Evolutionary conservation across 2,113 vertebrate species (phyloP).

Genomic region (Gavia stellata): DNA sequence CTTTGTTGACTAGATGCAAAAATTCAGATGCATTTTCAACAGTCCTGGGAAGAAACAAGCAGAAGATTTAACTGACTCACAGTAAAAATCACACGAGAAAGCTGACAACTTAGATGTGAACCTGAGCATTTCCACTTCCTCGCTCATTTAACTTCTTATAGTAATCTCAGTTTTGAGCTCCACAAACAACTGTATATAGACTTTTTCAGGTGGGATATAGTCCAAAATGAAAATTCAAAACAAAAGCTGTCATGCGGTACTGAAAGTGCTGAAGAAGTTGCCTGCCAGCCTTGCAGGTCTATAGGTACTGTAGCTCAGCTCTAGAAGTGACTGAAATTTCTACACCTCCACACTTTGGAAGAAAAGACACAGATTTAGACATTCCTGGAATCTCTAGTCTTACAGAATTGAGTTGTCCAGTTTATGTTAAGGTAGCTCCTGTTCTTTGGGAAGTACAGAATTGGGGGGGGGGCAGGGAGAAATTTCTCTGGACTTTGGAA

Average conservation of each 20-base stretch:
- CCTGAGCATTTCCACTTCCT: neutral
- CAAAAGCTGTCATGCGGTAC: neutral
- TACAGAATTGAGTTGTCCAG: neutral
- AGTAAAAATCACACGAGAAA: neutral
- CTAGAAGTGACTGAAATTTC: neutral
- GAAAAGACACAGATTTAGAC: neutral
- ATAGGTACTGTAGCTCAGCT: neutral
- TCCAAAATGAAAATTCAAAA: neutral
- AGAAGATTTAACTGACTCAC: neutral
- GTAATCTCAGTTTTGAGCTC: neutral
- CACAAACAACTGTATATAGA: neutral
- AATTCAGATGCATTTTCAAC: slow-evolving; percentile 70
- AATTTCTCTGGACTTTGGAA: neutral
- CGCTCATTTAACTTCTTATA: neutral
- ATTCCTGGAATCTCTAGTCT: neutral
- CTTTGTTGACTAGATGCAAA: slow-evolving; percentile 67
- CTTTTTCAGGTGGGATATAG: neutral
- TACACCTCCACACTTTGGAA: neutral
- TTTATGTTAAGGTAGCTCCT: neutral
- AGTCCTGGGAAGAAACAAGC: slow-evolving; percentile 54
- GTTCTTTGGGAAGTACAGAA: neutral
- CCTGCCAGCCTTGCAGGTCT: neutral
- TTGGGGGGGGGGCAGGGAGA: too few species aligned
- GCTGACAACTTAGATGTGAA: neutral
- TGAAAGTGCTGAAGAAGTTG: neutral